phyloP scores from a whole-genome alignment of 2,888 invertebrate species.

The Bombylius discolor region DNA sequence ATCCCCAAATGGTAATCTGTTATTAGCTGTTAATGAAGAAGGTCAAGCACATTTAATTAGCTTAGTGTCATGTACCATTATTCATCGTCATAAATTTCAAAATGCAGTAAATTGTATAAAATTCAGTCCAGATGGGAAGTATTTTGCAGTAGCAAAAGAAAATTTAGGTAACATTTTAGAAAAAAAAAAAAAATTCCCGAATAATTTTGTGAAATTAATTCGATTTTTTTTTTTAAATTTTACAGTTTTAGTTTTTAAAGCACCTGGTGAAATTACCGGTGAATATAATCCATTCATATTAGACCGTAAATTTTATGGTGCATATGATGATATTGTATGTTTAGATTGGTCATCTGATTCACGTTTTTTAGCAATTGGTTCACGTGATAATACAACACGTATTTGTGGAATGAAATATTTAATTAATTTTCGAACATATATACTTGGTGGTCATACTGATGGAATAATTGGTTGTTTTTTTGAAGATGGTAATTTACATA shows the following conservation, averaged over 20 bases:
- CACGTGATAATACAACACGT: constrained; percentile 77
- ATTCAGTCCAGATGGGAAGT: constrained; percentile 90
- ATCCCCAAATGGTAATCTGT: constrained; percentile 73
- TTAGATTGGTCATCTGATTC: constrained; percentile 92
- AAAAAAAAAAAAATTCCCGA: too few species aligned
- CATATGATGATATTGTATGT: constrained; percentile 72
- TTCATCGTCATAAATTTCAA: constrained; percentile 76
- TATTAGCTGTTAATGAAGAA: constrained; percentile 85
- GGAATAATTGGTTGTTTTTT: constrained; percentile 78
- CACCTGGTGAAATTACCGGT: constrained; percentile 66
- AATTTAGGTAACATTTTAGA: constrained; percentile 48
- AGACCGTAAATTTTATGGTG: constrained; percentile 67
- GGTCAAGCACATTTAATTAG: constrained; percentile 78
- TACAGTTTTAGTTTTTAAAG: constrained; percentile 70
- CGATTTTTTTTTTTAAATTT: constrained; percentile 13
- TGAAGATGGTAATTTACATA: constrained; percentile 69
- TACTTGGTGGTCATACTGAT: constrained; percentile 75
- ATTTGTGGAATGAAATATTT: constrained; percentile 65
- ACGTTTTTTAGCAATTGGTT: constrained; percentile 74
- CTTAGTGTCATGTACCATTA: constrained; percentile 64
- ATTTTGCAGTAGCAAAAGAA: constrained; percentile 81
- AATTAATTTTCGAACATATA: constrained; percentile 60
- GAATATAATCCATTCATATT: constrained; percentile 81
- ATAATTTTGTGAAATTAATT: too few species aligned
- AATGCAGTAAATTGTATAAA: constrained; percentile 58